These are phyloP conservation scores for Anguilla rostrata DNA, from an alignment of 2,113 vertebrate species.

Conservation along the genomic window DNA sequence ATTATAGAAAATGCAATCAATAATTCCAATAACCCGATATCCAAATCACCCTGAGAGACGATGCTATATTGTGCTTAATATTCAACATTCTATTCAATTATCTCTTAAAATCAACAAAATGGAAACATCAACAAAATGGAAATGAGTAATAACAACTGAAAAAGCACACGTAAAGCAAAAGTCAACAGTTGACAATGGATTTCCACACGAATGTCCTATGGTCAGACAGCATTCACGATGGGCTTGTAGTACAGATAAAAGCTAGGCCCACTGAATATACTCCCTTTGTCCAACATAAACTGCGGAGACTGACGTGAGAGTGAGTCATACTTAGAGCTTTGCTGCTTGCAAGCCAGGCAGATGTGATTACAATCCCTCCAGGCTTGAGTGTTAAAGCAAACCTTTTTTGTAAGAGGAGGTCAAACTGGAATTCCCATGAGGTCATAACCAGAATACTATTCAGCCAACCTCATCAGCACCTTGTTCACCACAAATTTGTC, in stretches of 20 bases:
- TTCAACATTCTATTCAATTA: not conserved
- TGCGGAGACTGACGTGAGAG: not conserved
- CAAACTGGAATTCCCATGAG: not conserved
- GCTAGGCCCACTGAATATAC: not conserved
- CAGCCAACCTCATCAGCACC: not conserved
- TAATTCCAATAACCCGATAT: not conserved
- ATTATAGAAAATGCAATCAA: not conserved
- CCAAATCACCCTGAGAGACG: not conserved
- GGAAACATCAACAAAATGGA: too few relatives aligned
- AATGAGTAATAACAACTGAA: not conserved
- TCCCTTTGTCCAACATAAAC: not conserved
- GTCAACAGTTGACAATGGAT: not conserved
- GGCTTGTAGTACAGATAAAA: not conserved
- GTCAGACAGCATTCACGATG: not conserved
- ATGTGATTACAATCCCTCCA: not conserved
- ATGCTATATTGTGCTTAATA: not conserved
- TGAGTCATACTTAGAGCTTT: not conserved
- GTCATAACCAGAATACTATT: not conserved
- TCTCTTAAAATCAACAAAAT: not conserved
- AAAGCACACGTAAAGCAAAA: not conserved
- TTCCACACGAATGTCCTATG: not conserved
- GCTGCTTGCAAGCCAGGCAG: not conserved
- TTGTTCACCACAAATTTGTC: not conserved
- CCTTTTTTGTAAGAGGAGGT: not conserved
- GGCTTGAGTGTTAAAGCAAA: not conserved